Conservation (phyloP, 1,140 invertebrate species). For the Ceratosolen fusciceps region DNA sequence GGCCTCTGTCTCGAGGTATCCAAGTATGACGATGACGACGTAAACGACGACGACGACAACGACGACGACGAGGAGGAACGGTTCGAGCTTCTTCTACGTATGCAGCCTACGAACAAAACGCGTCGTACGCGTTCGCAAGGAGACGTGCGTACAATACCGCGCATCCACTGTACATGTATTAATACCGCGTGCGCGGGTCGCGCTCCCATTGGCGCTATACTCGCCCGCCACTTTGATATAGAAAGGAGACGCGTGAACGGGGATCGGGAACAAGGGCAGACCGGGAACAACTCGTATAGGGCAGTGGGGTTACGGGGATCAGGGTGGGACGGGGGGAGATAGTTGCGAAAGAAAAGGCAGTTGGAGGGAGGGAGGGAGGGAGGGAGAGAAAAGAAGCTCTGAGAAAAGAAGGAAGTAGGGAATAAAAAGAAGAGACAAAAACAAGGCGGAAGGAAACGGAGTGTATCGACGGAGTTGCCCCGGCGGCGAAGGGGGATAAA, state of each 20-base stretch:
- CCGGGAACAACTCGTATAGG: neutral
- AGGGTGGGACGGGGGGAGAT: too few species aligned
- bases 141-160: neutral
- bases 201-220: constrained; percentile 12
- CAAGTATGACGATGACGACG: too few species aligned
- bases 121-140: neutral
- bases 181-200: neutral
- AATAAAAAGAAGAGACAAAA: constrained; percentile 11
- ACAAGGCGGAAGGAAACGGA: too few species aligned
- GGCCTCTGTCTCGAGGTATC: too few species aligned
- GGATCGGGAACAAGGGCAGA: neutral
- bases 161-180: neutral
- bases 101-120: neutral
- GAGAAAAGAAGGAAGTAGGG: constrained; percentile 10
- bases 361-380: neutral
- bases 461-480: too few species aligned
- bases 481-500: too few species aligned
- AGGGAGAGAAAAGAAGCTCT: constrained; percentile 8
- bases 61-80: too few species aligned
- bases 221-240: neutral
- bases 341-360: neutral
- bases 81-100: neutral
- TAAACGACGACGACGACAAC: too few species aligned
- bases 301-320: too few species aligned
- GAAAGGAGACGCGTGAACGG: neutral